A percentile compares a stretch with the other conserved stretches of the same genome.
Evolutionary conservation across 2,113 vertebrate genomes (phyloP).

Genomic region (Chaetorhynchus papuensis): DNA sequence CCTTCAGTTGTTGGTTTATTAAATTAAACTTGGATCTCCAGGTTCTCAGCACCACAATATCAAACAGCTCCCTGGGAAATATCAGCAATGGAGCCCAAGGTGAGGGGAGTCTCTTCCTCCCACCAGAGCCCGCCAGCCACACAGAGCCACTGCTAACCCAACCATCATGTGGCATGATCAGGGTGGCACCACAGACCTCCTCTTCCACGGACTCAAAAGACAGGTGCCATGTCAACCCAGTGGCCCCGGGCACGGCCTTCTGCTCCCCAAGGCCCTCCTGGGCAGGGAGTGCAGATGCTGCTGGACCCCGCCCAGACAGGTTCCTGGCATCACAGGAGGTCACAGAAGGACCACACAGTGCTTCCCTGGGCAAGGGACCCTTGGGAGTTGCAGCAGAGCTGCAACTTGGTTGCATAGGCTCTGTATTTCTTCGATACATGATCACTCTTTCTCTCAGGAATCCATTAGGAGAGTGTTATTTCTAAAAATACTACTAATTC

Average conservation of each 20-base stretch:
- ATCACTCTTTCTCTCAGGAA: background rate
- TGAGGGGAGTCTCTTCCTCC: background rate
- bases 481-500: constrained; percentile 26
- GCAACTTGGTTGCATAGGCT: background rate
- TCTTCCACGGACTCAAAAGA: rapidly evolving
- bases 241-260: background rate
- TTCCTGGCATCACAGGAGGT: background rate
- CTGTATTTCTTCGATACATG: background rate
- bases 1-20: background rate
- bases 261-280: background rate
- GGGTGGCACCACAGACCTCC: background rate
- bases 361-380: background rate
- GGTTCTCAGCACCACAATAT: background rate
- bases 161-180: rapidly evolving
- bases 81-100: rapidly evolving
- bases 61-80: background rate
- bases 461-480: background rate
- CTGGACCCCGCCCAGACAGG: rapidly evolving
- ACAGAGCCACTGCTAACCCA: background rate
- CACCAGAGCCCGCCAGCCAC: rapidly evolving
- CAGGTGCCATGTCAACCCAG: rapidly evolving
- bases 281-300: background rate
- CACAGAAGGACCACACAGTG: rapidly evolving
- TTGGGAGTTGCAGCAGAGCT: background rate
- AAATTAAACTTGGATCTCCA: background rate